Evolutionary conservation across 2,113 vertebrate species (phyloP), one percentile per base, ranked within the genome.

Genomic region (Dicrurus megarhynchus): DNA sequence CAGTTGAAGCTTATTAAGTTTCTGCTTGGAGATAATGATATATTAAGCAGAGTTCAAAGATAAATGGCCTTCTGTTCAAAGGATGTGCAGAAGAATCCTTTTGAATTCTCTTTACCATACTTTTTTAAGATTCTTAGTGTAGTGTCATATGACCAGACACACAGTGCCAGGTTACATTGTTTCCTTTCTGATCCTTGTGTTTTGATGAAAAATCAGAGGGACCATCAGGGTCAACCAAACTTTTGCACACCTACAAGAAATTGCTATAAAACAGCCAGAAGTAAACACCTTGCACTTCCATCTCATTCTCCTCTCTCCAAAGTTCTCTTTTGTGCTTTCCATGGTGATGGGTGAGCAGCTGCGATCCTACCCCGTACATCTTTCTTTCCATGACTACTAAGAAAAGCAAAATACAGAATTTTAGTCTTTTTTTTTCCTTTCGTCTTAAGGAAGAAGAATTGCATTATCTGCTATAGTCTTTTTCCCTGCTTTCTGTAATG

Each of bases 1-100:
- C 39, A 47, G 75, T 47, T 61, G 81, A 97, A 92, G 39, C 84
- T 94, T 96, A 96, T 97, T 95, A 97, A 95, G 80, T 91, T 93
- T 95, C 94, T 96, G 59, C 87, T 94, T 7, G 0, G 73, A 67
- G 68, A 95, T 95, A 95, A 97, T 94, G 92, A 94, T 95, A 69
- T 52, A 87, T 71, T 71, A 44, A 10, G 52, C 19, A 73, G 94
- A 90, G 79, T 92, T 95, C 85, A 95, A 92, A 96, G 86, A 95
- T 74, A 84, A 92, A 78, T 3, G 32, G 68, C 50, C 82, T 83
- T 88, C 41, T 75, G 4, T 76, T 87, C 60, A 71, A 82, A 44
- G 21, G 68, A 59, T 65, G 41, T 32, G 4, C 21, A 49, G 73
- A 70, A 28, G 44, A 78, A 41, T 37, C 13, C 65, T 82, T 84